Percentiles rank a stretch among this genome's conserved stretches.
Evolutionary conservation across 53 echinoderm and acorn worm genomes (phyloP).

Genomic region (Zoroaster sp.): DNA sequence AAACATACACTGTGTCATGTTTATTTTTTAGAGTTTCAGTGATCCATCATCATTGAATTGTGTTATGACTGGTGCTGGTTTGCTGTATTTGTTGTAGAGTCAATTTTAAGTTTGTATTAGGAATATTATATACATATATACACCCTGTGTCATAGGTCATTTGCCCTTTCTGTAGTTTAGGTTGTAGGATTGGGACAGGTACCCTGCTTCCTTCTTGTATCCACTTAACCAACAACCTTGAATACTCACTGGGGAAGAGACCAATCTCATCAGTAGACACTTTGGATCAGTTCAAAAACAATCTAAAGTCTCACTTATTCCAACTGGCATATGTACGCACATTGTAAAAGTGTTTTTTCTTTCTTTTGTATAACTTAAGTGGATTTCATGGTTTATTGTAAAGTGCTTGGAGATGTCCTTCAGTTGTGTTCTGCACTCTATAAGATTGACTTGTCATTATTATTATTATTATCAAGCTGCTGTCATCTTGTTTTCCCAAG

Average conservation of each 20-base stretch:
- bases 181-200: not conserved
- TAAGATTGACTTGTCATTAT: too few species aligned
- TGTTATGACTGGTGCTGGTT: constrained; percentile 15
- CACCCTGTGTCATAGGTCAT: not conserved
- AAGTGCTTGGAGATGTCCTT: too few species aligned
- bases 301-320: too few species aligned
- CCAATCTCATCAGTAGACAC: not conserved
- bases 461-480: too few species aligned
- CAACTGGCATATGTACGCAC: too few species aligned
- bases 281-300: too few species aligned
- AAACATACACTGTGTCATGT: not conserved
- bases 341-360: too few species aligned
- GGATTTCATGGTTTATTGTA: too few species aligned
- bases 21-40: not conserved
- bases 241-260: not conserved
- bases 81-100: not conserved
- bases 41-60: not conserved
- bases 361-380: too few species aligned
- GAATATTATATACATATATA: not conserved
- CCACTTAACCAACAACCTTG: not conserved
- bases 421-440: too few species aligned
- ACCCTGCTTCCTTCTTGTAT: not conserved
- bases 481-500: too few species aligned
- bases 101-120: not conserved
- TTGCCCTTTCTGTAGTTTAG: not conserved